Conservation (phyloP, 2,797 vertebrate species). For the Tragopan temminckii region DNA sequence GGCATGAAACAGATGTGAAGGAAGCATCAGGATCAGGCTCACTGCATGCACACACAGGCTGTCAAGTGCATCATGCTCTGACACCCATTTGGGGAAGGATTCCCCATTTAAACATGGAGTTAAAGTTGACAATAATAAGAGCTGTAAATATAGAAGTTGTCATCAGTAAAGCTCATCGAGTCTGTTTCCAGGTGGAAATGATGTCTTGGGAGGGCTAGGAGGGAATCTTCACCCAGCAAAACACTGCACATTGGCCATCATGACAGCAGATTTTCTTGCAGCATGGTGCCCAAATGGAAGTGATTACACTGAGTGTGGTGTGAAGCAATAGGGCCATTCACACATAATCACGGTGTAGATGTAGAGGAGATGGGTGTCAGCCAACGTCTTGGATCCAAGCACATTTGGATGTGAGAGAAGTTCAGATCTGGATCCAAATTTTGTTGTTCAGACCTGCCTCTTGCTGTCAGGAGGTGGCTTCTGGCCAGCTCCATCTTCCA, state of each 20-base stretch:
- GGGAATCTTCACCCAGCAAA: neutral
- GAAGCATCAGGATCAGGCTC: conserved; percentile 2
- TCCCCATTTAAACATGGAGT: neutral
- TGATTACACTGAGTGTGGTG: conserved; percentile 13
- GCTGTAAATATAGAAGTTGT: conserved; percentile 48
- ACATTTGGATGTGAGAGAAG: conserved; percentile 18
- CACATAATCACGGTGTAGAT: conserved; percentile 58
- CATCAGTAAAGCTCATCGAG: neutral
- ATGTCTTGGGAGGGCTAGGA: neutral
- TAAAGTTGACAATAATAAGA: conserved; percentile 23
- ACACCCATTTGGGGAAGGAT: neutral
- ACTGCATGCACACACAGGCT: neutral
- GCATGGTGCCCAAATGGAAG: conserved; percentile 56
- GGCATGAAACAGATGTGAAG: conserved; percentile 51
- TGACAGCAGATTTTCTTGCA: conserved; percentile 50
- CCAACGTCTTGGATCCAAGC: conserved; percentile 37
- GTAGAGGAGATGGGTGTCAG: conserved; percentile 47
- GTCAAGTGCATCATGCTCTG: neutral
- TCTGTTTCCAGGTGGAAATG: conserved; percentile 44
- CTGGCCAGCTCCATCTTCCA: conserved; percentile 36
- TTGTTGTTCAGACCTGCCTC: conserved; percentile 59
- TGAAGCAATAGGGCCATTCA: conserved; percentile 50
- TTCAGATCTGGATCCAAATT: conserved; percentile 64
- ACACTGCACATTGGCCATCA: neutral
- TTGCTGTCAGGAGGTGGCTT: conserved; percentile 27